These are phyloP conservation scores for Ypsolopha scabrella DNA, from an alignment of 2,888 invertebrate species.

Conservation along the genomic window DNA sequence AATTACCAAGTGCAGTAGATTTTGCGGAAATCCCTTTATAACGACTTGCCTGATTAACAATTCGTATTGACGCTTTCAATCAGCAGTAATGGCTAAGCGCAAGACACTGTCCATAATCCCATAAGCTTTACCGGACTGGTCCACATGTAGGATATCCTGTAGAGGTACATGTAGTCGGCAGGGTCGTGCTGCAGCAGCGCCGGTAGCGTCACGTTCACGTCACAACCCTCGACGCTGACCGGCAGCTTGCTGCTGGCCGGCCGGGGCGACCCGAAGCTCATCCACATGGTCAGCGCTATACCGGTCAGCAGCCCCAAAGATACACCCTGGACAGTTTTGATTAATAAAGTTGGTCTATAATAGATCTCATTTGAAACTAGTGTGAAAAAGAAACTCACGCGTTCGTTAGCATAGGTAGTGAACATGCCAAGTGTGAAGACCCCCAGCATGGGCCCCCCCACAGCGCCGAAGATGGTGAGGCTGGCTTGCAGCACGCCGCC, in stretches of 20 bases:
- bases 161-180: slow-evolving; percentile 72
- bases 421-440: slow-evolving; percentile 90
- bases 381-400: slow-evolving; percentile 41
- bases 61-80: too few relatives aligned
- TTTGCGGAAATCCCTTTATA: too few relatives aligned
- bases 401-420: slow-evolving; percentile 78
- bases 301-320: slow-evolving; percentile 74
- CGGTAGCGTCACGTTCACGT: slow-evolving; percentile 28
- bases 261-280: slow-evolving; percentile 86
- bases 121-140: slow-evolving; percentile 64
- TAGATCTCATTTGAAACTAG: too few relatives aligned
- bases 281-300: slow-evolving; percentile 80
- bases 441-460: slow-evolving; percentile 89
- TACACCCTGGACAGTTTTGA: slow-evolving; percentile 69
- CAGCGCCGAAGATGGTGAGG: slow-evolving; percentile 87
- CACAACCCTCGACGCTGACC: slow-evolving; percentile 71
- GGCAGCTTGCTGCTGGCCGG: slow-evolving; percentile 70
- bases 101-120: too few relatives aligned
- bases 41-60: too few relatives aligned
- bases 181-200: slow-evolving; percentile 14
- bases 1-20: too few relatives aligned
- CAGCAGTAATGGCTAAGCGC: too few relatives aligned
- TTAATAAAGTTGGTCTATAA: too few relatives aligned
- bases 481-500: slow-evolving; percentile 91
- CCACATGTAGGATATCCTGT: slow-evolving; percentile 80